Evolutionary conservation across 2,888 invertebrate species (phyloP).

Genomic region (Acronicta leporina): DNA sequence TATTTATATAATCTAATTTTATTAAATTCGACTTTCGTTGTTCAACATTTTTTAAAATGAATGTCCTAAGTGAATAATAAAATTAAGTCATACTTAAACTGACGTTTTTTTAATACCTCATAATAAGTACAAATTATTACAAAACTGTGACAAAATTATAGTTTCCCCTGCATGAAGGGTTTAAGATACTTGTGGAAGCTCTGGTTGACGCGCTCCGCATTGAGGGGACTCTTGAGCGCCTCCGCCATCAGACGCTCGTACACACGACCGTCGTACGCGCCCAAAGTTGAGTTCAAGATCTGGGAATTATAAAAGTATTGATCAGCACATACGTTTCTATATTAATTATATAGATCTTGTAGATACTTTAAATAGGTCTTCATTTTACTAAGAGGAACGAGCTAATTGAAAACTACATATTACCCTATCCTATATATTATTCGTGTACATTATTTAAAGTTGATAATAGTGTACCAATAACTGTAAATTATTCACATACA

Average conservation of each 20-base stretch:
- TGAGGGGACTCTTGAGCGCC: slow-evolving; percentile 94
- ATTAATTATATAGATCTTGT: no score
- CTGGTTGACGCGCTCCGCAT: slow-evolving; percentile 93
- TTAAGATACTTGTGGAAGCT: slow-evolving; percentile 93
- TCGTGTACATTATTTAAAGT: no score
- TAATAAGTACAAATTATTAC: no score
- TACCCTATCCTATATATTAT: no score
- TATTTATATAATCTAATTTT: slow-evolving; percentile 51
- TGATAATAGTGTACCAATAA: no score
- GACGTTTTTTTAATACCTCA: no score
- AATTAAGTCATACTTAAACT: slow-evolving; percentile 1
- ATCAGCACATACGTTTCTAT: neutral
- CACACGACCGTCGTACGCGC: slow-evolving; percentile 94
- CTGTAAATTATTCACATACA: no score
- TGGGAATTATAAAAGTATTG: slow-evolving; percentile 40
- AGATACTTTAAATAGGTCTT: no score
- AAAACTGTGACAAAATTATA: slow-evolving; percentile 77
- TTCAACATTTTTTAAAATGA: slow-evolving; percentile 28
- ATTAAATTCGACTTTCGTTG: slow-evolving; percentile 42
- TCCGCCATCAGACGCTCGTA: slow-evolving; percentile 94
- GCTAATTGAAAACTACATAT: no score
- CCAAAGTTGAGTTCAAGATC: slow-evolving; percentile 92
- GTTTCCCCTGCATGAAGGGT: slow-evolving; percentile 93
- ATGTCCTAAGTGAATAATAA: slow-evolving; percentile 46
- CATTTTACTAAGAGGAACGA: no score